These are phyloP conservation scores for Etheostoma cragini DNA, from an alignment of 2,113 vertebrate species.

Conservation along the genomic window DNA sequence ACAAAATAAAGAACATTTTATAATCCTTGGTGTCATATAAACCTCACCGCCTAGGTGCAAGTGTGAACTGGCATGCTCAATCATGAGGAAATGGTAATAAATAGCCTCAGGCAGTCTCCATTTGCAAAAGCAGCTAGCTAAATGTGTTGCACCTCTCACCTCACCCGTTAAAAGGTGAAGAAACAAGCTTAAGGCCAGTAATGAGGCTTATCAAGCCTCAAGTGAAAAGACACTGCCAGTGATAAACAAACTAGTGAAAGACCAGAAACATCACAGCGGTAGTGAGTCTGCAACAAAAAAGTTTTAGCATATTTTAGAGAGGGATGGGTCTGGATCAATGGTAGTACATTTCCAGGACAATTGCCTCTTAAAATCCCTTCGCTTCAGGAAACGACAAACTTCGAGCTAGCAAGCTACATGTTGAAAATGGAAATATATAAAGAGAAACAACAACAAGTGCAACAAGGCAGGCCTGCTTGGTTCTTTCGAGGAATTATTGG, in stretches of 20 bases:
- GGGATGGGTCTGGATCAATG: too few relatives aligned
- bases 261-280: neutral
- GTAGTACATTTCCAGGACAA: too few relatives aligned
- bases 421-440: too few relatives aligned
- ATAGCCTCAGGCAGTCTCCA: constrained; percentile 42
- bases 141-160: constrained; percentile 56
- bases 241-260: constrained; percentile 14
- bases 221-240: constrained; percentile 7
- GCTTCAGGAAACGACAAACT: too few relatives aligned
- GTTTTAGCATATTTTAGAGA: neutral
- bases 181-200: constrained; percentile 37
- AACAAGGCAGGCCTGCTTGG: too few relatives aligned
- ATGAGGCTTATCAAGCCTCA: constrained; percentile 24
- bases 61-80: constrained; percentile 24
- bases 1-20: constrained; percentile 8
- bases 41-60: constrained; percentile 13
- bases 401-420: too few relatives aligned
- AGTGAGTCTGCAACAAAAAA: neutral
- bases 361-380: too few relatives aligned
- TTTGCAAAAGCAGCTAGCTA: constrained; percentile 47
- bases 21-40: constrained; percentile 12
- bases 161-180: constrained; percentile 25
- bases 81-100: constrained; percentile 50
- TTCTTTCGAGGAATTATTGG: too few relatives aligned
- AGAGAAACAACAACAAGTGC: too few relatives aligned